Evolutionary conservation across 2,113 vertebrate species (phyloP).

Genomic region (Pagrus major): DNA sequence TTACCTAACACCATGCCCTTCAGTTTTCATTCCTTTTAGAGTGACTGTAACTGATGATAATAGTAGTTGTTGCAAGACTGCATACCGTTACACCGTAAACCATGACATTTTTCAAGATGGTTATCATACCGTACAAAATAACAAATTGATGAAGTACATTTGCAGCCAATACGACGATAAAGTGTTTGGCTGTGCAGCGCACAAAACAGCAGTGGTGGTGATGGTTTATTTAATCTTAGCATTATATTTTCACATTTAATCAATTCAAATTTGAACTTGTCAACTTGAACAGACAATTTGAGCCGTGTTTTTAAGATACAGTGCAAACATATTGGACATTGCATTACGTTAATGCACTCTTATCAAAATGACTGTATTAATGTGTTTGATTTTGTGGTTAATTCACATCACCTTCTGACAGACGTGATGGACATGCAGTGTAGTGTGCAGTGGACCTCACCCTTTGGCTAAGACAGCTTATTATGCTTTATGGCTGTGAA

Average conservation of each 20-base stretch:
- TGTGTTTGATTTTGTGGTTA: slow-evolving; percentile 44
- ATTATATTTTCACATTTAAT: background rate
- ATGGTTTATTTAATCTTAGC: background rate
- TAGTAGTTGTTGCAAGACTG: too few relatives aligned
- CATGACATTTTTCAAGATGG: too few relatives aligned
- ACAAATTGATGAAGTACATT: background rate
- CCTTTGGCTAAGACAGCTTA: slow-evolving; percentile 56
- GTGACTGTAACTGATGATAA: too few relatives aligned
- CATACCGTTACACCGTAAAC: too few relatives aligned
- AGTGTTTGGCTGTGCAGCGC: background rate
- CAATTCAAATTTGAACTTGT: background rate
- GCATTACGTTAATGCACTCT: background rate
- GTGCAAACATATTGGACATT: slow-evolving; percentile 18
- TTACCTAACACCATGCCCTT: too few relatives aligned
- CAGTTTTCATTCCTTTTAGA: too few relatives aligned
- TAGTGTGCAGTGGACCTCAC: slow-evolving; percentile 60
- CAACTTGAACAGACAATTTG: background rate
- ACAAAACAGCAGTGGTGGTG: background rate
- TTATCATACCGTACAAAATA: background rate
- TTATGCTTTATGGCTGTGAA: slow-evolving; percentile 63
- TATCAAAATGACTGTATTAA: slow-evolving; percentile 13
- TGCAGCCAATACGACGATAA: background rate
- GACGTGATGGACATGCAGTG: slow-evolving; percentile 55
- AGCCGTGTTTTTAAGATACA: slow-evolving; percentile 3
- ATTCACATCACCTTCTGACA: slow-evolving; percentile 57